Conservation (phyloP, 1,140 invertebrate species). For the Drosophila nigromelanica region DNA sequence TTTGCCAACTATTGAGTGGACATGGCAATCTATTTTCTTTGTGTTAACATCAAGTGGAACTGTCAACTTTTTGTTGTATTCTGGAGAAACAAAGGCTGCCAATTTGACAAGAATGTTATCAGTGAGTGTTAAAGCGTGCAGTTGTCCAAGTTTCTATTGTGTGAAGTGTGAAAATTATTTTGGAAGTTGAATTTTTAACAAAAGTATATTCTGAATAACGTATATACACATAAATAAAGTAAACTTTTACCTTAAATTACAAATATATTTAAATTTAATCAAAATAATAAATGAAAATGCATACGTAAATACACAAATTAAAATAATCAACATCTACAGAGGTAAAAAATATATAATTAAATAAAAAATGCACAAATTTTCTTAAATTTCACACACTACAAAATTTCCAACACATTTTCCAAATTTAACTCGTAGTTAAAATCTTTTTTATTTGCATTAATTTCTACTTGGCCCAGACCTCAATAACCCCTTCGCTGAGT, state of each 20-base stretch:
- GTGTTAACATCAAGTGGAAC: background rate
- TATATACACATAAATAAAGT: too few species aligned
- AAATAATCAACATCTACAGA: too few species aligned
- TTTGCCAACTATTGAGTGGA: background rate
- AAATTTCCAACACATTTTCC: background rate
- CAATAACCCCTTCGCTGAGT: background rate
- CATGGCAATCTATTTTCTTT: background rate
- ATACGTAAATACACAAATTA: too few species aligned
- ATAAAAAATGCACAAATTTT: too few species aligned
- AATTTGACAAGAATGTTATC: background rate
- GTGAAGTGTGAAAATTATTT: background rate
- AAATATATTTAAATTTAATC: too few species aligned
- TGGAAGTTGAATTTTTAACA: too few species aligned
- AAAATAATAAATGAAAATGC: too few species aligned
- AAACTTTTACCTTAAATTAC: too few species aligned
- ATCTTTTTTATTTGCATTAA: background rate
- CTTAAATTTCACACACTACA: too few species aligned
- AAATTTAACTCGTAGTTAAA: background rate
- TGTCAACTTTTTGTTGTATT: background rate
- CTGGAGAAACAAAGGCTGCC: background rate
- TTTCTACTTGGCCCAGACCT: background rate
- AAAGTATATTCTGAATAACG: too few species aligned
- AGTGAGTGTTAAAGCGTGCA: background rate
- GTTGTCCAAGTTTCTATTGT: background rate
- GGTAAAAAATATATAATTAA: too few species aligned